Conservation (phyloP, 1,140 invertebrate species). For the Ceratitis capitata region DNA sequence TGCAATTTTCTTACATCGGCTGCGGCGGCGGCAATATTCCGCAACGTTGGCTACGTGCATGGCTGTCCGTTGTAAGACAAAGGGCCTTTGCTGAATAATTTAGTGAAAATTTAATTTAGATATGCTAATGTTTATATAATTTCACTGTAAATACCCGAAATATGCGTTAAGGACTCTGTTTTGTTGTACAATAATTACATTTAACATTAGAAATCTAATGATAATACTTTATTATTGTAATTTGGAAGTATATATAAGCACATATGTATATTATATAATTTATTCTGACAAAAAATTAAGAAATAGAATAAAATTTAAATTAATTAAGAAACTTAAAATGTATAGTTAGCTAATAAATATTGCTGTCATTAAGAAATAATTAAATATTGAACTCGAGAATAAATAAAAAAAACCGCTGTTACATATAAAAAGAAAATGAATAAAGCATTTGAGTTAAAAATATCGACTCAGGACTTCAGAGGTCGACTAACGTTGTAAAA, state of each 20-base stretch:
- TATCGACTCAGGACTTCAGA: too few relatives aligned
- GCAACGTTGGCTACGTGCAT: slow-evolving; percentile 79
- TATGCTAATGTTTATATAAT: background rate
- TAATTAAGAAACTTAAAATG: too few relatives aligned
- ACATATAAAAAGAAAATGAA: too few relatives aligned
- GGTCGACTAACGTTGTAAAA: too few relatives aligned
- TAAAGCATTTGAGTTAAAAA: too few relatives aligned
- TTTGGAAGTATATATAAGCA: background rate
- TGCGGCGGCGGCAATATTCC: slow-evolving; percentile 75
- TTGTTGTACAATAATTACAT: background rate
- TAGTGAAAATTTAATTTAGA: slow-evolving; percentile 19
- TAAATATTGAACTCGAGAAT: too few relatives aligned
- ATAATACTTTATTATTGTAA: background rate
- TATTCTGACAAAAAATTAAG: too few relatives aligned
- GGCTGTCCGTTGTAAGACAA: slow-evolving; percentile 72
- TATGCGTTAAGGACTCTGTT: background rate
- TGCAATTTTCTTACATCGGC: slow-evolving; percentile 69
- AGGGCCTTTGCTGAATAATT: background rate
- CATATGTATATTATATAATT: too few relatives aligned
- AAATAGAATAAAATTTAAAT: too few relatives aligned
- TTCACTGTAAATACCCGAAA: slow-evolving; percentile 32
- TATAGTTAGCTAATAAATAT: background rate
- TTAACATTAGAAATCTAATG: too few relatives aligned
- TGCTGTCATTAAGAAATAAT: background rate
- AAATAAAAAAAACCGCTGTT: too few relatives aligned